A percentile compares a stretch with the other conserved stretches of the same genome.
Conservation (phyloP, 2,797 vertebrate genomes). For the Sebastiscus tertius region DNA sequence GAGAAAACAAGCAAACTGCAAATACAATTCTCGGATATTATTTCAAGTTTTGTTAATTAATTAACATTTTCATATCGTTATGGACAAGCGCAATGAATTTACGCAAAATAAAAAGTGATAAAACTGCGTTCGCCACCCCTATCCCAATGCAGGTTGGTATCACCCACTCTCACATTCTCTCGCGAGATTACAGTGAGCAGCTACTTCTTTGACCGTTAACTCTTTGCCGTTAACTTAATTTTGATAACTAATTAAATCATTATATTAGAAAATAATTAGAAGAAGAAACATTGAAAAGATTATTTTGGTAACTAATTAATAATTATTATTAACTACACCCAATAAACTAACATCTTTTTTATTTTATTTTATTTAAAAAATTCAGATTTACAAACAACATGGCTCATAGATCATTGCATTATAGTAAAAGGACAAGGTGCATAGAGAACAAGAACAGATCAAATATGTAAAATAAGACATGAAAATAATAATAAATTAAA, state of each 20-base stretch:
- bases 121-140: neutral
- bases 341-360: neutral
- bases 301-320: neutral
- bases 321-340: neutral
- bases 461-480: too few relatives aligned
- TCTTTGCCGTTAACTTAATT: too few relatives aligned
- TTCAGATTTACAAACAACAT: too few relatives aligned
- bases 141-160: slow-evolving; percentile 23
- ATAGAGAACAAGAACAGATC: too few relatives aligned
- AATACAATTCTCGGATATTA: rapidly evolving
- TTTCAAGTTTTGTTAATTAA: rapidly evolving
- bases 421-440: too few relatives aligned
- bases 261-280: neutral
- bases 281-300: rapidly evolving
- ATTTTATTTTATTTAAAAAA: too few relatives aligned
- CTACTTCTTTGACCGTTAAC: neutral
- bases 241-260: neutral
- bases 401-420: too few relatives aligned
- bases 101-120: neutral
- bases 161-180: neutral
- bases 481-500: too few relatives aligned
- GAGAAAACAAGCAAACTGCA: rapidly evolving
- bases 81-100: rapidly evolving
- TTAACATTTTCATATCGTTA: rapidly evolving
- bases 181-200: slow-evolving; percentile 14